Percentiles rank a stretch among this genome's conserved stretches.
Conservation (phyloP, 2,113 vertebrate genomes). For the Lanius collurio region DNA sequence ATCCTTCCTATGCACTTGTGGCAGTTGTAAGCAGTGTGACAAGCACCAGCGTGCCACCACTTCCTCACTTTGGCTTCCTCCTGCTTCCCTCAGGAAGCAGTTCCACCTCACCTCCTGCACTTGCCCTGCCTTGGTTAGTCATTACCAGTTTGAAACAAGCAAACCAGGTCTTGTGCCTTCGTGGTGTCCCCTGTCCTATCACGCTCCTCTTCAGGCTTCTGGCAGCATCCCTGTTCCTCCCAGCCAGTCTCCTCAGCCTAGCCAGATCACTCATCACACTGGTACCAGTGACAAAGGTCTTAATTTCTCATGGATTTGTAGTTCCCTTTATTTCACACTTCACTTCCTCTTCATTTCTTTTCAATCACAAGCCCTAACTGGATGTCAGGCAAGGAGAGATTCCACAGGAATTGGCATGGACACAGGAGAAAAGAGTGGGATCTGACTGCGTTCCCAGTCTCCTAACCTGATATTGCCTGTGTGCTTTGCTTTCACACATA, state of each 20-base stretch:
- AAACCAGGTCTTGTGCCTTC: not conserved
- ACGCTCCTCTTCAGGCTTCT: not conserved
- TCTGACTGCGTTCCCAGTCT: not conserved
- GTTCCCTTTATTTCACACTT: not conserved
- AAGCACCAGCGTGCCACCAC: not conserved
- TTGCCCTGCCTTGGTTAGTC: not conserved
- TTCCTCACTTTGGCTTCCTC: not conserved
- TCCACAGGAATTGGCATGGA: not conserved
- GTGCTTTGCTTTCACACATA: not conserved
- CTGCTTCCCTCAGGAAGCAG: not conserved
- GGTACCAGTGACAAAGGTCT: not conserved
- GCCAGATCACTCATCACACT: not conserved
- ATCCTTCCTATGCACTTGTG: not conserved
- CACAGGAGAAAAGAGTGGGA: not conserved
- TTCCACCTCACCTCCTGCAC: not conserved
- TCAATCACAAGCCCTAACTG: not conserved
- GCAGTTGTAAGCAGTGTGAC: not conserved
- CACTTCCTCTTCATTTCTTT: not conserved
- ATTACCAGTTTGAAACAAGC: not conserved
- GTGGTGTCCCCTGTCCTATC: not conserved
- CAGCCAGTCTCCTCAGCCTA: not conserved
- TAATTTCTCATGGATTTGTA: not conserved
- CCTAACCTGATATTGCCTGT: rapidly evolving
- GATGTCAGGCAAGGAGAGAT: not conserved
- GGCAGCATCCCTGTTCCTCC: not conserved